Base-by-base conservation (phyloP, 2,888 invertebrate species). In the Drosophila pseudotakahashii region DNA sequence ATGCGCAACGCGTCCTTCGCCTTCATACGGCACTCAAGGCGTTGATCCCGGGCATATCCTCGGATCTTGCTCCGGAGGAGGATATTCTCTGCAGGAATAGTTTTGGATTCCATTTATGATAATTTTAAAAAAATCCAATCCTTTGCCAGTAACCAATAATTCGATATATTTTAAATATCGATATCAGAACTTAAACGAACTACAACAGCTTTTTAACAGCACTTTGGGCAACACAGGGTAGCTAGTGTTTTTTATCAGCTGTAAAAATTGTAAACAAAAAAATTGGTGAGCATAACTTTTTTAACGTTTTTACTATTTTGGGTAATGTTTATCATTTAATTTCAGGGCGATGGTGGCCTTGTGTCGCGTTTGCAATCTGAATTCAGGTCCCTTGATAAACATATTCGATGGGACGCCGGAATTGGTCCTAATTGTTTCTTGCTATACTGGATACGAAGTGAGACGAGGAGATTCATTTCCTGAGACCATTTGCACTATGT, bases 1-100 rank as follows among this genome's bases (percentile, higher is more conserved):
- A 91, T 87, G 2, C 92, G 90, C 3, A 91, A 37, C 0, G 89
- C 78, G 77, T 92, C 92, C 4, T 62, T 78, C 16, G 77, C 76
- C 19, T 74, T 48, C 3, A 76, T 82, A 0, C 91, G 89, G 6
- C 85, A 64, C 13, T 76, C 64, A n/a, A 87, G 81, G 0, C 92
- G 83, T 3, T 85, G 77, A 2, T 79, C 53, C 11, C 77, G 81
- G 0, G 86, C 85, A 73, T 88, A 89, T 34, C 76, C 79, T 0
- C 91, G 88, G 34, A 89, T 84, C 67, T 89, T 90, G 7, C 79
- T 82, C 1, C 89, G 88, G 1, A 90, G 54, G 2, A 61, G 14
- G 1, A 37, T 39, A n/a, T 47, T 45, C 2, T 67, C 64, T 9
- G 13, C 2, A 34, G 26, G 9, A 26, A 9, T 32, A 6, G 47